Evolutionary conservation across 2,113 vertebrate species (phyloP), one percentile per base, ranked within the genome.

Genomic region (Willisornis vidua): DNA sequence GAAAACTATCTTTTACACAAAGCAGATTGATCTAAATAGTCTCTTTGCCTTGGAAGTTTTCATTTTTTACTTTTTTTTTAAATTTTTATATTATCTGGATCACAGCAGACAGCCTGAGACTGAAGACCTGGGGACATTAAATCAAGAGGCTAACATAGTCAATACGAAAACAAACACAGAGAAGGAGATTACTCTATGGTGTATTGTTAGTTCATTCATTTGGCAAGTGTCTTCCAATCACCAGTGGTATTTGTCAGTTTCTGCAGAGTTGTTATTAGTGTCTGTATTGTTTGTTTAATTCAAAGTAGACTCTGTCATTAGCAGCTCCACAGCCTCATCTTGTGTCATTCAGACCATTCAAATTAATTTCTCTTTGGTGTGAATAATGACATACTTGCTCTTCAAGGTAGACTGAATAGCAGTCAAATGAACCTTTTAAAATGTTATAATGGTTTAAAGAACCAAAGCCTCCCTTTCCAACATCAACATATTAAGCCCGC

Each of bases 261-360:
- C 51, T 72, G 13, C 33, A 31, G 33, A 86, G n/a, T 48, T 63
- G 25, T 39, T 91, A 87, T 49, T 63, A 46, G 75, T 24, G 61
- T 72, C 66, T 79, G 89, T 89, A 80, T 79, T 94, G 49, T 85
- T 96, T 93, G 57, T 46, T 87, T 85, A 92, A 72, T 43, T 90
- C 70, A 95, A 94, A 41, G 79, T 85, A 83, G 55, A 59, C 43
- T 82, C 39, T 59, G 31, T 57, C 73, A 94, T 90, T 90, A 96
- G 49, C 41, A 89, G 49, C 52, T 86, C 68, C 37, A 81, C 41
- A 89, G 49, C 57, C 84, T 65, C 37, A 81, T 77, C 71, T 80
- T 83, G 29, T 93, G 71, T 71, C 39, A 65, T 74, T 94, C 87
- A 84, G 67, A 81, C 5, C 7, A 90, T 94, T 83, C 75, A 91